phyloP scores from a whole-genome alignment of 1,140 invertebrate species.

The Conus ventricosus region DNA sequence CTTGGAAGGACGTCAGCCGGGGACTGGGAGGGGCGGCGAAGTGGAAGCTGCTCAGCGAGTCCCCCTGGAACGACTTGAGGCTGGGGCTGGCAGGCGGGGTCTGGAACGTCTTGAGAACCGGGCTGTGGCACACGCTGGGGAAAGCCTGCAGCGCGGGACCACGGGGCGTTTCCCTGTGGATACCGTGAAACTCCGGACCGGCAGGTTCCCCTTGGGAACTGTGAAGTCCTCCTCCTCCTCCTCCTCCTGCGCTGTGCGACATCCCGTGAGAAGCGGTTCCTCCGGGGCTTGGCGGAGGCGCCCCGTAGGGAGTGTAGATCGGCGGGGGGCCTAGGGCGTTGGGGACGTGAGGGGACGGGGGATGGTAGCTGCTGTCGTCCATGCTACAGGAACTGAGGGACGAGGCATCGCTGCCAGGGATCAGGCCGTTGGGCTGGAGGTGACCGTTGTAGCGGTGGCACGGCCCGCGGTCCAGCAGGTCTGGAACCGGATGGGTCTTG shows the following conservation, averaged over 20 bases:
- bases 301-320: slow-evolving; percentile 9
- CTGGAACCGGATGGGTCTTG: slow-evolving; percentile 42
- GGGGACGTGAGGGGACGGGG: slow-evolving; percentile 57
- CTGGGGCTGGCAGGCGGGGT: not conserved
- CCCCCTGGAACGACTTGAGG: not conserved
- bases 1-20: not conserved
- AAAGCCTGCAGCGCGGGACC: not conserved
- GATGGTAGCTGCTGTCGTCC: slow-evolving; percentile 54
- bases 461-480: slow-evolving; percentile 47
- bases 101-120: not conserved
- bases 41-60: not conserved
- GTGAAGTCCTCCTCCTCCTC: not conserved
- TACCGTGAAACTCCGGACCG: not conserved
- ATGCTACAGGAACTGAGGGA: slow-evolving; percentile 53
- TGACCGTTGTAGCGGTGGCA: slow-evolving; percentile 36
- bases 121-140: not conserved
- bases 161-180: not conserved
- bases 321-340: slow-evolving; percentile 15
- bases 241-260: not conserved
- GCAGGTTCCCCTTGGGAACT: not conserved
- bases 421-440: slow-evolving; percentile 35
- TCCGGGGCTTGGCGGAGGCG: not conserved
- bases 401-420: slow-evolving; percentile 36
- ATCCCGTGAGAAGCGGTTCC: not conserved
- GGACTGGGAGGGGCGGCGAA: not conserved